Evolutionary conservation across 2,888 invertebrate genomes (phyloP), one percentile per base, ranked within the genome.

Genomic region (Caradrina clavipalpis): DNA sequence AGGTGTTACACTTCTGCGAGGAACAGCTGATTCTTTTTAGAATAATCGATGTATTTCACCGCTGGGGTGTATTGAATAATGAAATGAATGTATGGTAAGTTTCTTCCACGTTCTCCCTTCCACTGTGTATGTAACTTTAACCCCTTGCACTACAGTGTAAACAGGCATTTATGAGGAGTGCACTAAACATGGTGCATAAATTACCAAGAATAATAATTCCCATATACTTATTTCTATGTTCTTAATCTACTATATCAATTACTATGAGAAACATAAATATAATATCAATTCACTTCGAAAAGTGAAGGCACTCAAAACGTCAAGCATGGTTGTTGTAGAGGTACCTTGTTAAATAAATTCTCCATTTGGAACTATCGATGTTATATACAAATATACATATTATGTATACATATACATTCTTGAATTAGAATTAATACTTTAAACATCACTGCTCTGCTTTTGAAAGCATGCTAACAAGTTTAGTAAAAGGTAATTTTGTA

Each of bases 361-460:
- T 58, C 42, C 55, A 39, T 55, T 42, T 17, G 19, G 17, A 26
- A 26, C 22, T 26, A 35, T 45, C 13, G 50, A 39, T 59, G 54
- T 56, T 47, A 31, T 26, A 11, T 50, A 55, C 45, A 59, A 55
- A 68, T 47, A 49, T 31, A 66, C 22, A 56, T 45, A 7, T 70
- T 45, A 45, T 70, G 31, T 53, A 26, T 47, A 53, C 8, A 50
- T 45, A 49, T 47, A 55, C 35, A 35, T 35, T 8, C 42, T 50
- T 15, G n/a, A 17, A 21, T 68, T 51, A 22, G 19, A 39, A 66
- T 35, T 76, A 76, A 78, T 76, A 78, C 73, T 78, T 72, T 35
- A 71, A 66, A 66, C 31, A 66, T 66, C 62, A 59, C 55, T 65
- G 54, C 49, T 45, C 65, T 47, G 26, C 4, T 31, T 65, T 51